Base-by-base conservation (phyloP, 2,797 vertebrate genomes). In the Aphelocoma californica region DNA sequence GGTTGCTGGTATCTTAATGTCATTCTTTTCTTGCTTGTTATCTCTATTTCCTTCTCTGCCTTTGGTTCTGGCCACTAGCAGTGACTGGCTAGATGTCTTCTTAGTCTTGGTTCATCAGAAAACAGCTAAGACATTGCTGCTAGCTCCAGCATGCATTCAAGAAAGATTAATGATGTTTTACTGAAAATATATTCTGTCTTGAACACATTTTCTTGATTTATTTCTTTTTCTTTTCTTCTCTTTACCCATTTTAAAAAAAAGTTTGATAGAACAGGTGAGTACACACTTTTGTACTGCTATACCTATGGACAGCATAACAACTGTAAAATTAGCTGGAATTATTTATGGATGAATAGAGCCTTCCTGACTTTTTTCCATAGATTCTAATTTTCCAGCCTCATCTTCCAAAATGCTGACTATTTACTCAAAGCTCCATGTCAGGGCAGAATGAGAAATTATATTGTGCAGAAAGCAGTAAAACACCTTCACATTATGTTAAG, bases 121-220 rank as follows among this genome's bases (percentile, higher is more conserved):
- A 95, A 88, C 67, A 92, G 72, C 86, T 88, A 94, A 97, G 90
- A 92, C 42, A 65, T 93, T 97, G 97, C 81, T 97, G 69, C 89
- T 97, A 66, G 66, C 82, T 95, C 96, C 93, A 95, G 89, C 91
- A 96, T 87, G 91, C 69, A n/a, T 97, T 96, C 97, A 96, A 97
- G 92, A 92, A 97, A 95, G 90, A 97, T 96, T 94, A 98, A 97
- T 95, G 81, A 44, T 72, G 57, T 83, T 85, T 95, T 95, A 77
- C 66, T 91, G 90, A 88, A 97, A 95, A 96, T 88, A 50, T 91
- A 91, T 82, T 93, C 88, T 92, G 36, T 58, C 28, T 69, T 79
- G 89, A 64, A 77, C 86, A 65, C 10, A 29, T 91, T 94, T 96
- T 90, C 42, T 84, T 97, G 84, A 86, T 94, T 96, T 95, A 19